Base-by-base conservation (phyloP, 2,797 vertebrate species). In the Corythornis leucogaster region DNA sequence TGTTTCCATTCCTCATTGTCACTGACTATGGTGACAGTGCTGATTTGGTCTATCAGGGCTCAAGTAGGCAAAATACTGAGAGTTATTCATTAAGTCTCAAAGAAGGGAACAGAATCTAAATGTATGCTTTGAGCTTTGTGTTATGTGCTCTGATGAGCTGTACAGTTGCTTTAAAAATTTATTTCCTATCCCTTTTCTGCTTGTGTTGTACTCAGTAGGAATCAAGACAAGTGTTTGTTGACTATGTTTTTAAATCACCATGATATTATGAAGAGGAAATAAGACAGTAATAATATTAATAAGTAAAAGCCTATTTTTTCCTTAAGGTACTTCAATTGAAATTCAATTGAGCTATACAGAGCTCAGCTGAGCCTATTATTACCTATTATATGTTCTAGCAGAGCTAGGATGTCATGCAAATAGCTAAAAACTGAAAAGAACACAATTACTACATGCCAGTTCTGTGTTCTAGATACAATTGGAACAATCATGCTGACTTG, bases 181-280 rank as follows among this genome's bases (percentile, higher is more conserved):
- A 90, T 22, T 30, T 54, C 14, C 33, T 64, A 54, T 50, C 5
- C 30, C 25, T 63, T 28, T 18, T 74, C 46, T 62, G 28, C 45
- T 91, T 80, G 40, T 68, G 18, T 87, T 81, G 14, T 62, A 55
- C 28, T 86, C 7, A 0, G 19, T 46, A 58, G 68, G 50, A 90
- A 82, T 93, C 30, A 43, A 82, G 70, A 74, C 30, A 77, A 81
- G 54, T 30, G 30, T 79, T n/a, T 70, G 45, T 50, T 87, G 77
- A 86, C 80, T 88, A 40, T 64, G 43, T 87, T 93, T 94, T 81
- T 75, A 93, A 92, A 78, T 92, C 64, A 78, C 58, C 18, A 42
- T 67, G 67, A 35, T 62, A 74, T 80, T 94, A 77, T 75, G 64
- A 78, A 93, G 31, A 71, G 30, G 80, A 80, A 64, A 75, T 75